phyloP scores from a whole-genome alignment of 2,888 invertebrate genomes.

The Drosophila nr. perissopoda region DNA sequence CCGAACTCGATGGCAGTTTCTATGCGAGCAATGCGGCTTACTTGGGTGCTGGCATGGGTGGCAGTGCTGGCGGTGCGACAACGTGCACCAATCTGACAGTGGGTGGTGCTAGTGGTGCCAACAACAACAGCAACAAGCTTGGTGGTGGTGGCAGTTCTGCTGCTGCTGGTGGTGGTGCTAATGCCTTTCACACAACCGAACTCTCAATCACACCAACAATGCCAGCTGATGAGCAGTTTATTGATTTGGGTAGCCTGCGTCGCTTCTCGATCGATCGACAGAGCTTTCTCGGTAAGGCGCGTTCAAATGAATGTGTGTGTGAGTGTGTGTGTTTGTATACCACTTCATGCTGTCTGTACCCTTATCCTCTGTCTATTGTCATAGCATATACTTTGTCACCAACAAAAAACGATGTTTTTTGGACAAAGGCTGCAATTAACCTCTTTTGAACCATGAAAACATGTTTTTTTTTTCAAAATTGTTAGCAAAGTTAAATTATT shows the following conservation, averaged over 20 bases:
- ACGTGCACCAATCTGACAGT: slow-evolving; percentile 68
- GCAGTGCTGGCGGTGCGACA: slow-evolving; percentile 61
- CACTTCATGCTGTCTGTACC: background rate
- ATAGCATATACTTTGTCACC: background rate
- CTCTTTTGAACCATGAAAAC: background rate
- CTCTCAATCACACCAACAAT: slow-evolving; percentile 83
- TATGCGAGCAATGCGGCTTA: slow-evolving; percentile 78
- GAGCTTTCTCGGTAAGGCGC: slow-evolving; percentile 84
- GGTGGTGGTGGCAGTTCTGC: slow-evolving; percentile 25
- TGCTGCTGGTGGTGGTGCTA: slow-evolving; percentile 47
- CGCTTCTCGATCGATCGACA: slow-evolving; percentile 85
- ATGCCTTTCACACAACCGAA: slow-evolving; percentile 83
- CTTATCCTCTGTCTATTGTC: background rate
- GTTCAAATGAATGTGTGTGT: background rate
- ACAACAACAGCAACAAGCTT: slow-evolving; percentile 17
- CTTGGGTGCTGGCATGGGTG: slow-evolving; percentile 68
- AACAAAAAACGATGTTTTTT: background rate
- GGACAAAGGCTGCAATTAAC: background rate
- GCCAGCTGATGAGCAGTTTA: slow-evolving; percentile 82
- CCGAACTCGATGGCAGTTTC: slow-evolving; percentile 82
- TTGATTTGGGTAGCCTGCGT: slow-evolving; percentile 84
- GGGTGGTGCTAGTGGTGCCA: slow-evolving; percentile 43
- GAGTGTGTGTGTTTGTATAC: background rate
- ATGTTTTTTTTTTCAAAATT: background rate
- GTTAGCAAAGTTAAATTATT: background rate